Evolutionary conservation across 1,140 invertebrate genomes (phyloP).

Genomic region (Danaus plexippus): DNA sequence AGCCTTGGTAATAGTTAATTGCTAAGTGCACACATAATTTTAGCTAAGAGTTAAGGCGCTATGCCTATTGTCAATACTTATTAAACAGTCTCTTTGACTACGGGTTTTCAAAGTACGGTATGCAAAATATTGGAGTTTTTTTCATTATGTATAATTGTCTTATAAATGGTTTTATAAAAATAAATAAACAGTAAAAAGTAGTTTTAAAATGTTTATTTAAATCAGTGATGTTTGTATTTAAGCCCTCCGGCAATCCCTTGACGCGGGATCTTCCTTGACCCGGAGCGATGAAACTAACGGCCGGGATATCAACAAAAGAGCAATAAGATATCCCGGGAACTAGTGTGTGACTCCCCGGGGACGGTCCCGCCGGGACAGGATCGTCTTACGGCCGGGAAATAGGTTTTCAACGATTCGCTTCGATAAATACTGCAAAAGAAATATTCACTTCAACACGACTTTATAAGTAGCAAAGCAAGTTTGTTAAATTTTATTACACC

Average conservation of each 20-base stretch:
- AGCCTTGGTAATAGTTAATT: constrained; percentile 13
- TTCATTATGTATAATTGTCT: too few relatives aligned
- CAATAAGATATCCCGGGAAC: constrained; percentile 72
- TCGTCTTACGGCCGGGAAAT: constrained; percentile 39
- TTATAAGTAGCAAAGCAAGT: too few relatives aligned
- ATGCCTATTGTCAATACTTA: too few relatives aligned
- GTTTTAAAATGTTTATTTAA: constrained; percentile 1
- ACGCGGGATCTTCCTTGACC: constrained; percentile 37
- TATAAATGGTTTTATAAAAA: too few relatives aligned
- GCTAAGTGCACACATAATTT: constrained; percentile 1
- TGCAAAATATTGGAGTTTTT: too few relatives aligned
- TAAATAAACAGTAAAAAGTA: too few relatives aligned
- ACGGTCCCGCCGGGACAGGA: constrained; percentile 29
- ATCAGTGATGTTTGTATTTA: constrained; percentile 12
- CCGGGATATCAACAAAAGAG: constrained; percentile 70
- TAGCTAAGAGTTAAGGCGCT: too few relatives aligned
- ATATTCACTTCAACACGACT: constrained; percentile 9
- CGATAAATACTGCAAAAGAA: constrained; percentile 29
- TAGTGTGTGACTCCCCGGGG: constrained; percentile 63
- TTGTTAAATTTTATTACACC: too few relatives aligned
- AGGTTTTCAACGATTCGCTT: constrained; percentile 32
- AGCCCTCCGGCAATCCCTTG: constrained; percentile 11
- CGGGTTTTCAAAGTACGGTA: too few relatives aligned
- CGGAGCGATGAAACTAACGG: constrained; percentile 70
- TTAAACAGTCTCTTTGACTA: too few relatives aligned